Evolutionary conservation across 1,140 invertebrate genomes (phyloP).

Genomic region (Bacillus rossius): DNA sequence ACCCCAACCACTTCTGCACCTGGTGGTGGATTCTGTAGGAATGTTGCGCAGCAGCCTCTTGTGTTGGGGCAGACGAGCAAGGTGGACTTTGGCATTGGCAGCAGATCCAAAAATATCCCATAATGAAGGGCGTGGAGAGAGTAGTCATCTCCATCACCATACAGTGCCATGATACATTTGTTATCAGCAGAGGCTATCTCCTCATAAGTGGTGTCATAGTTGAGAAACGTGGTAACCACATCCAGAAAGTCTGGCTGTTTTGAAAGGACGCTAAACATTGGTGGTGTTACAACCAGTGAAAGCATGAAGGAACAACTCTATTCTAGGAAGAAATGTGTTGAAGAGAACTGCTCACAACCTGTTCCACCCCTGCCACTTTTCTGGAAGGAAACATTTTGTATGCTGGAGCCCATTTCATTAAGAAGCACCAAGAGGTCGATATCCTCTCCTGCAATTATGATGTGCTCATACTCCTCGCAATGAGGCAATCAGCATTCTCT

Average conservation of each 20-base stretch:
- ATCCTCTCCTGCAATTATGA: constrained; percentile 9
- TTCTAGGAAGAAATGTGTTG: constrained; percentile 2
- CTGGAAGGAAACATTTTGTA: constrained; percentile 4
- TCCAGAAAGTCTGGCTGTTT: not conserved
- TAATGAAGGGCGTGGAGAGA: constrained; percentile 3
- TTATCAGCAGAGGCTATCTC: constrained; percentile 7
- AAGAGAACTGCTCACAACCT: constrained; percentile 1
- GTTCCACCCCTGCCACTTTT: constrained; percentile 1
- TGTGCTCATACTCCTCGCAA: constrained; percentile 6
- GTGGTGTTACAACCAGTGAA: constrained; percentile 11
- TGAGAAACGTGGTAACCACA: constrained; percentile 1
- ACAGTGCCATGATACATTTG: constrained; percentile 5
- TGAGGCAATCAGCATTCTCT: constrained; percentile 4
- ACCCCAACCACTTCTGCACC: constrained; percentile 21
- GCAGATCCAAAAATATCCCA: not conserved
- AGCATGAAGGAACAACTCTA: constrained; percentile 2
- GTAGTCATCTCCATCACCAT: constrained; percentile 1
- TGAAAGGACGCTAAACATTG: not conserved
- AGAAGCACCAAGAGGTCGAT: constrained; percentile 6
- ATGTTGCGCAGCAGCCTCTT: constrained; percentile 23
- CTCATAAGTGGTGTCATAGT: constrained; percentile 4
- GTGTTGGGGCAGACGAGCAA: constrained; percentile 8
- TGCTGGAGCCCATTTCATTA: constrained; percentile 1
- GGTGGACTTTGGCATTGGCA: constrained; percentile 5
- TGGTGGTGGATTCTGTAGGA: constrained; percentile 24